A percentile compares a stretch with the other conserved stretches of the same genome.
Evolutionary conservation across 2,797 vertebrate genomes (phyloP).

Genomic region (Mallotus villosus): DNA sequence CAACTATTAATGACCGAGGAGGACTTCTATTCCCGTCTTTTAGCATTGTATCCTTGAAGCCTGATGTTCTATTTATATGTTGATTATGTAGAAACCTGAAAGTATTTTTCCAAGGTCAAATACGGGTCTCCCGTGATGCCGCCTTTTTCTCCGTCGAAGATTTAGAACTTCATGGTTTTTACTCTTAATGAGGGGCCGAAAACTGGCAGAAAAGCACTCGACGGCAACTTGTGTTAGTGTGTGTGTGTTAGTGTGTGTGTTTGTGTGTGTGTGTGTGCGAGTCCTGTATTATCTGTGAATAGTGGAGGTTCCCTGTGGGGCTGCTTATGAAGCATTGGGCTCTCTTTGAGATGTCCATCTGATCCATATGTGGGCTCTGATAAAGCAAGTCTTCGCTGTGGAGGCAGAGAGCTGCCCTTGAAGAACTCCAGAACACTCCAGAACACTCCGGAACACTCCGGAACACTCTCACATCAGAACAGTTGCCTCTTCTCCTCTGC

Average conservation of each 20-base stretch:
- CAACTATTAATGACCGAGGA: conserved; percentile 56
- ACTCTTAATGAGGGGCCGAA: conserved; percentile 35
- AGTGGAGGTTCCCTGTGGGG: conserved; percentile 34
- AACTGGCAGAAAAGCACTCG: conserved; percentile 40
- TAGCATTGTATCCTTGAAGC: conserved; percentile 28
- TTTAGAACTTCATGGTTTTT: background rate
- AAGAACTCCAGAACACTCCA: conserved; percentile 26
- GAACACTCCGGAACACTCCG: conserved; percentile 24
- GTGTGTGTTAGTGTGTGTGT: conserved; percentile 3
- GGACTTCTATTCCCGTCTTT: conserved; percentile 44
- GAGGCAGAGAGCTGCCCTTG: conserved; percentile 16
- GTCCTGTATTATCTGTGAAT: conserved; percentile 18
- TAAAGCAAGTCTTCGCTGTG: conserved; percentile 35
- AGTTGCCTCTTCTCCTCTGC: conserved; percentile 17
- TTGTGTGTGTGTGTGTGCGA: conserved; percentile 8
- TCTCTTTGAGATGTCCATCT: conserved; percentile 29
- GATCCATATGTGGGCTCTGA: conserved; percentile 45
- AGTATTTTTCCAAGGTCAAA: conserved; percentile 32
- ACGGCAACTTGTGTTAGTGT: conserved; percentile 26
- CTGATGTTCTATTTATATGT: conserved; percentile 60
- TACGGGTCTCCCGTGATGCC: background rate
- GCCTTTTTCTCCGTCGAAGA: conserved; percentile 11
- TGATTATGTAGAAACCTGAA: conserved; percentile 49
- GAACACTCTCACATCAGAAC: conserved; percentile 33
- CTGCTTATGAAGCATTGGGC: conserved; percentile 44